Conservation (phyloP, 35 echinoderm and acorn worm genomes). For the Anneissia japonica region DNA sequence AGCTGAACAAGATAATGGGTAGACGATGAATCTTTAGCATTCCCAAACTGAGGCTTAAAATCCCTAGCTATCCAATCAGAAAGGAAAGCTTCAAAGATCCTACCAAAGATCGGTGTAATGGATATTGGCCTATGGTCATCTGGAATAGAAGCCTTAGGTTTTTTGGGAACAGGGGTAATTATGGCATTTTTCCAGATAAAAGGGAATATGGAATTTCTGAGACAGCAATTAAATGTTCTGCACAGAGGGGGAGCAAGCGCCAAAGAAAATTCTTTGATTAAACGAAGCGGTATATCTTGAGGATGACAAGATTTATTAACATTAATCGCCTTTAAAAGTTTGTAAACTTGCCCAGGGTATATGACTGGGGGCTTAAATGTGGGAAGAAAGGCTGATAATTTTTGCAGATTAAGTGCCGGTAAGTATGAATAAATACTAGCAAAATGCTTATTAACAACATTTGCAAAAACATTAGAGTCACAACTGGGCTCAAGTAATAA, state of each 20-base stretch:
- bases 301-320: background rate
- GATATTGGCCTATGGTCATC: slow-evolving; percentile 14
- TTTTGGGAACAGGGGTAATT: background rate
- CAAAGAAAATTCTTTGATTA: background rate
- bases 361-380: background rate
- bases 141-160: background rate
- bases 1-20: slow-evolving; percentile 40
- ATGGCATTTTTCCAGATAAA: background rate
- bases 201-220: background rate
- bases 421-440: background rate
- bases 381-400: background rate
- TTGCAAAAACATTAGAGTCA: background rate
- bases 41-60: slow-evolving; percentile 8
- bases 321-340: background rate
- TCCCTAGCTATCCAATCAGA: slow-evolving; percentile 16
- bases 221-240: background rate
- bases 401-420: background rate
- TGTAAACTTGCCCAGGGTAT: background rate
- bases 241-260: background rate
- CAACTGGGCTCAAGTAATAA: background rate
- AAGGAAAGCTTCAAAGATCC: slow-evolving; percentile 12
- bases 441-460: background rate
- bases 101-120: slow-evolving; percentile 22
- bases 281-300: background rate
- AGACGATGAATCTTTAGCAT: slow-evolving; percentile 2